Conservation (phyloP, 2,888 invertebrate genomes). For the Sinotaia quadrata region DNA sequence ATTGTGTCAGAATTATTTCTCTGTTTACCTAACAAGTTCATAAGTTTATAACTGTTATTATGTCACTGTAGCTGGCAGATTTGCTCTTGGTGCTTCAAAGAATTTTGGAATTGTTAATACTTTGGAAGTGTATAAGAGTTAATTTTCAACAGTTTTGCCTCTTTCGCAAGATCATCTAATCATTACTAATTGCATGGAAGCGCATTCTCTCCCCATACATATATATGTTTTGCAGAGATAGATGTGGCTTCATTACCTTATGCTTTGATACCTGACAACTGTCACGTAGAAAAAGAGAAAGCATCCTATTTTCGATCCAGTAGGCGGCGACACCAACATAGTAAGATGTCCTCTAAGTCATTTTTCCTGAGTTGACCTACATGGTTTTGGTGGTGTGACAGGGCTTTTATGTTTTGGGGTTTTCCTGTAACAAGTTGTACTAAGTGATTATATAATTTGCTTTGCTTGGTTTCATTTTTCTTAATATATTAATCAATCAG, state of each 20-base stretch:
- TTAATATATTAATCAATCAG: not conserved
- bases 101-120: too few relatives aligned
- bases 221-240: not conserved
- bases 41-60: too few relatives aligned
- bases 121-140: too few relatives aligned
- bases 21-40: too few relatives aligned
- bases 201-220: not conserved
- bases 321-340: slow-evolving; percentile 17
- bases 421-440: too few relatives aligned
- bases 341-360: slow-evolving; percentile 16
- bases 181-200: not conserved
- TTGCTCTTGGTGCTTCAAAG: too few relatives aligned
- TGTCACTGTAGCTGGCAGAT: too few relatives aligned
- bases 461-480: not conserved
- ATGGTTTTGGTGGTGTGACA: not conserved
- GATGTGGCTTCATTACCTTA: slow-evolving; percentile 19
- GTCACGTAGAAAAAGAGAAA: slow-evolving; percentile 26
- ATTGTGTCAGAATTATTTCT: too few relatives aligned
- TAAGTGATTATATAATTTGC: not conserved
- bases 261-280: slow-evolving; percentile 16
- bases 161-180: too few relatives aligned
- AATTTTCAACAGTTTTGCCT: too few relatives aligned
- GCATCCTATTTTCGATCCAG: not conserved
- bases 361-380: not conserved
- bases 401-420: not conserved